Percentiles rank a stretch among this genome's conserved stretches.
Evolutionary conservation across 2,888 invertebrate species (phyloP).

Genomic region (Drosophila infuscata): DNA sequence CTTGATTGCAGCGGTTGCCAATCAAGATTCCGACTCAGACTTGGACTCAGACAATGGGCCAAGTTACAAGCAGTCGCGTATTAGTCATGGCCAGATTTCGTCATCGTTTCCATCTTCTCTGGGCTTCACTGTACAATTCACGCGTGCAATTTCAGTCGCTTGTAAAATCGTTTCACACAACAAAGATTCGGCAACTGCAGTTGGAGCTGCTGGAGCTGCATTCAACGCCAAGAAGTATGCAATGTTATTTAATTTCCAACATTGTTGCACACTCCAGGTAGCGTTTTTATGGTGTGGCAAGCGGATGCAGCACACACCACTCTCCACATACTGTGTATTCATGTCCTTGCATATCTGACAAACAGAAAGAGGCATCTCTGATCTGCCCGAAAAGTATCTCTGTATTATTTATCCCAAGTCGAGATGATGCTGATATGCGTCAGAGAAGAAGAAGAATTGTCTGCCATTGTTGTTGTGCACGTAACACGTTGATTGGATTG

Average conservation of each 20-base stretch:
- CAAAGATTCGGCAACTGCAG: slow-evolving; percentile 19
- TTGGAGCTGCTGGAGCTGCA: slow-evolving; percentile 9
- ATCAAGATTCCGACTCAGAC: slow-evolving; percentile 59
- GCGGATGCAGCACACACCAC: neutral
- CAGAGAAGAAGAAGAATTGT: too few species aligned
- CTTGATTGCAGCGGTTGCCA: slow-evolving; percentile 36
- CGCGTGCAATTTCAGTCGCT: slow-evolving; percentile 49
- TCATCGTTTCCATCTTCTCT: neutral
- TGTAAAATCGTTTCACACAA: slow-evolving; percentile 56
- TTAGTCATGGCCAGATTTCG: slow-evolving; percentile 33
- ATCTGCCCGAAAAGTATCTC: neutral
- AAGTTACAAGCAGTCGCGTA: slow-evolving; percentile 52
- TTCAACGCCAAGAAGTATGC: slow-evolving; percentile 42
- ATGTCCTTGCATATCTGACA: neutral
- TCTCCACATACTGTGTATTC: neutral
- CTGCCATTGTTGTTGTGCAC: neutral
- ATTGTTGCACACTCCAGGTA: slow-evolving; percentile 50
- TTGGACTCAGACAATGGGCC: slow-evolving; percentile 57
- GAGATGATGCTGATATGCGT: neutral
- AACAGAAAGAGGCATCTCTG: neutral
- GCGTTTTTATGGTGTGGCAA: neutral
- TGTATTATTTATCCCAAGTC: neutral
- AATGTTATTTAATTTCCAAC: slow-evolving; percentile 48
- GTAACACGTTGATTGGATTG: slow-evolving; percentile 5
- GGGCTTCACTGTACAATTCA: slow-evolving; percentile 27